Percentiles rank a stretch among this genome's conserved stretches.
Conservation (phyloP, 2,113 vertebrate species). For the Gallinago jamesoni region DNA sequence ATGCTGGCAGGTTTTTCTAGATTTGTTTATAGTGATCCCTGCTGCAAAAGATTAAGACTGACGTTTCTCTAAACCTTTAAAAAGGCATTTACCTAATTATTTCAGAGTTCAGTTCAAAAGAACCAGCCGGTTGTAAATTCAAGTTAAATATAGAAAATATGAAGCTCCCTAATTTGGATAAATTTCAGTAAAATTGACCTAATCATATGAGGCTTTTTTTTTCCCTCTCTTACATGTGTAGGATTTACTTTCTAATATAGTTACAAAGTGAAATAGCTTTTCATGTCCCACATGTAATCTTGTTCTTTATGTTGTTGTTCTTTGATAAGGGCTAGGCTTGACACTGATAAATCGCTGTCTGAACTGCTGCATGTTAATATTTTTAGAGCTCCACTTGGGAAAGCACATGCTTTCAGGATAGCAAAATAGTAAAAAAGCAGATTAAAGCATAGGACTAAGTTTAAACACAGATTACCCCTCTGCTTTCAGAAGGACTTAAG, state of each 20-base stretch:
- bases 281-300: not conserved
- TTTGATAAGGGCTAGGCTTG: not conserved
- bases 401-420: not conserved
- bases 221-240: not conserved
- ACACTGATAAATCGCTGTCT: not conserved
- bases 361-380: not conserved
- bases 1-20: not conserved
- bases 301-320: not conserved
- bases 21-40: slow-evolving; percentile 59
- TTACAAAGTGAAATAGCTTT: not conserved
- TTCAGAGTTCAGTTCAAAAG: not conserved
- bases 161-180: not conserved
- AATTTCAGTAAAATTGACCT: not conserved
- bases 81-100: slow-evolving; percentile 5
- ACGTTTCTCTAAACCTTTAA: not conserved
- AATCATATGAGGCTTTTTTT: not conserved
- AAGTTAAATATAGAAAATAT: not conserved
- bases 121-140: not conserved
- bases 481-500: slow-evolving; percentile 14
- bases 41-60: slow-evolving; percentile 42
- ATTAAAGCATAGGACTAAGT: slow-evolving; percentile 32
- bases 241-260: not conserved
- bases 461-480: slow-evolving; percentile 28
- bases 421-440: slow-evolving; percentile 37
- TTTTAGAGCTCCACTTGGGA: not conserved